Percentiles rank a stretch among this genome's conserved stretches.
These are phyloP conservation scores for Rhodophaea formosa DNA, from an alignment of 2,888 invertebrate species.

Conservation along the genomic window DNA sequence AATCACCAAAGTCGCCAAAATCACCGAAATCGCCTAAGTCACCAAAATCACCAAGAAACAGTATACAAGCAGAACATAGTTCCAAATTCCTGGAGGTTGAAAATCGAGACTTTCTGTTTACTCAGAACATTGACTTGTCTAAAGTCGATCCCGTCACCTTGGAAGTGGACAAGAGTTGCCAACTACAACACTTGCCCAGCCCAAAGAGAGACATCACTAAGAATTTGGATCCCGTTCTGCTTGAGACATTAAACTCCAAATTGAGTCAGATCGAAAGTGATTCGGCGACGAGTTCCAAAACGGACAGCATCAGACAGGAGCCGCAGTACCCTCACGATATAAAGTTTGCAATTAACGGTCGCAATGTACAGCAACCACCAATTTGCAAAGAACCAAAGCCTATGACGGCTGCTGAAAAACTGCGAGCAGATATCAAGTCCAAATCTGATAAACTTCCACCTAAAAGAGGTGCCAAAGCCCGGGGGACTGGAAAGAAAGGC, in stretches of 20 bases:
- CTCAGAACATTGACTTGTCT: slow-evolving; percentile 87
- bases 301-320: slow-evolving; percentile 84
- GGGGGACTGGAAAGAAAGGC: slow-evolving; percentile 82
- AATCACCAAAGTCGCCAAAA: slow-evolving; percentile 83
- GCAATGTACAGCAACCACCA: slow-evolving; percentile 64
- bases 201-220: slow-evolving; percentile 87
- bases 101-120: slow-evolving; percentile 84
- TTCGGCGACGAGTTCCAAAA: slow-evolving; percentile 87
- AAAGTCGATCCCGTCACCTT: slow-evolving; percentile 87
- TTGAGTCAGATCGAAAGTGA: slow-evolving; percentile 89
- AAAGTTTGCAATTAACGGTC: slow-evolving; percentile 76
- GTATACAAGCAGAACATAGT: slow-evolving; percentile 58
- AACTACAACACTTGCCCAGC: slow-evolving; percentile 84
- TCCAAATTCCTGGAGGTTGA: slow-evolving; percentile 77
- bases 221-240: slow-evolving; percentile 83
- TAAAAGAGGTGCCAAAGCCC: slow-evolving; percentile 83
- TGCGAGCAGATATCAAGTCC: slow-evolving; percentile 76
- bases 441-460: slow-evolving; percentile 83
- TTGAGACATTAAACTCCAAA: slow-evolving; percentile 87
- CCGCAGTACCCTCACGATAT: slow-evolving; percentile 77
- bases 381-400: slow-evolving; percentile 68
- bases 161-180: slow-evolving; percentile 84
- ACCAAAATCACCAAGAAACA: slow-evolving; percentile 76
- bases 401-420: slow-evolving; percentile 72
- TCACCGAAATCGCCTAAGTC: slow-evolving; percentile 80